Conservation (phyloP, 2,888 invertebrate species). For the Erebia aethiops region DNA sequence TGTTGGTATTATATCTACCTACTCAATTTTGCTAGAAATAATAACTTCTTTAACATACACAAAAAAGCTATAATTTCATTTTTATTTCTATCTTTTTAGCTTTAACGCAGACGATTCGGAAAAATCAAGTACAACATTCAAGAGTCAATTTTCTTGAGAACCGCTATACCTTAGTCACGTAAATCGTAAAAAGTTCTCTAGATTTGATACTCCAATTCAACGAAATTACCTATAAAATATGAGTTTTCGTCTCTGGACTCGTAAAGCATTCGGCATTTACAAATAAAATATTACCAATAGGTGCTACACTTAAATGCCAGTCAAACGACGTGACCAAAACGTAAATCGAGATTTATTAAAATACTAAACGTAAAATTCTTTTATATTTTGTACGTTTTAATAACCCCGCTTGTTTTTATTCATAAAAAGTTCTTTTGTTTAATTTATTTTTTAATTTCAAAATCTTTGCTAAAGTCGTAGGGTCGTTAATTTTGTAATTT, state of each 20-base stretch:
- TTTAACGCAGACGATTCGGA: conserved; percentile 8
- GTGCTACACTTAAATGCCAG: conserved; percentile 55
- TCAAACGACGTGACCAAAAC: conserved; percentile 49
- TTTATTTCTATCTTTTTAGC: too few relatives aligned
- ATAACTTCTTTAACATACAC: too few relatives aligned
- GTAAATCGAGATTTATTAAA: conserved; percentile 40
- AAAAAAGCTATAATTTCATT: too few relatives aligned
- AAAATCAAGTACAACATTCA: conserved; percentile 16
- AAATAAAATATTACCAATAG: conserved; percentile 40
- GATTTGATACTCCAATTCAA: conserved; percentile 57
- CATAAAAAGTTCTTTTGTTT: conserved; percentile 10
- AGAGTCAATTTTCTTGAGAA: conserved; percentile 28
- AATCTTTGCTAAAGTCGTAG: conserved; percentile 2
- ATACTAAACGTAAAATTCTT: conserved; percentile 24
- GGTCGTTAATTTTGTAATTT: not conserved
- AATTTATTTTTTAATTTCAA: conserved; percentile 6
- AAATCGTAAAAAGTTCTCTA: conserved; percentile 56
- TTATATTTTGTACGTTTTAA: conserved; percentile 17
- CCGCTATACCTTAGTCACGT: conserved; percentile 39
- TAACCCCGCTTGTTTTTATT: not conserved
- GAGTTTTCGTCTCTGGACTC: conserved; percentile 61
- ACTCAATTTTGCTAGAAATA: too few relatives aligned
- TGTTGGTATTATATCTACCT: too few relatives aligned
- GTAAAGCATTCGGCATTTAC: conserved; percentile 59
- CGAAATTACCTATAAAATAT: conserved; percentile 66